Conservation (phyloP, 35 echinoderm and acorn worm species). For the Ptychodera flava region DNA sequence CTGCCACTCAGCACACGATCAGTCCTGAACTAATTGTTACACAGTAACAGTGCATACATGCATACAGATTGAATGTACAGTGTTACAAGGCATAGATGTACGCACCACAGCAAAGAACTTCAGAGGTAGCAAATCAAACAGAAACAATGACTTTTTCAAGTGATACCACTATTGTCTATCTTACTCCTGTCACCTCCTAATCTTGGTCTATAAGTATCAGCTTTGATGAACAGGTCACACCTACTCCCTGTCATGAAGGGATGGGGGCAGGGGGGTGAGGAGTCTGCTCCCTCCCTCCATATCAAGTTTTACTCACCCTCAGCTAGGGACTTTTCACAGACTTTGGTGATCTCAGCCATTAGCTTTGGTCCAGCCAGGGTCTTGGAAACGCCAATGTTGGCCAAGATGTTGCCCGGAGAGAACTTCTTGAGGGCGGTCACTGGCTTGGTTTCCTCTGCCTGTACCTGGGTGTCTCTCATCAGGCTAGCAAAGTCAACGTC, state of each 20-base stretch:
- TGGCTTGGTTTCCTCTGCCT: constrained; percentile 15
- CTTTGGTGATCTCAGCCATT: constrained; percentile 56
- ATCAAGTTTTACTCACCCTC: constrained; percentile 31
- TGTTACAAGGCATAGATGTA: too few relatives aligned
- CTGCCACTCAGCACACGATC: too few relatives aligned
- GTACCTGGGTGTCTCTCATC: constrained; percentile 33
- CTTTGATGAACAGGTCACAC: too few relatives aligned
- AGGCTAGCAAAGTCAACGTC: constrained; percentile 75
- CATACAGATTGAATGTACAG: too few relatives aligned
- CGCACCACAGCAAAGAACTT: too few relatives aligned
- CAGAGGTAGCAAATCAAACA: constrained; percentile 23
- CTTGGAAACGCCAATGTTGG: constrained; percentile 60
- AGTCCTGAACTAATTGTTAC: too few relatives aligned
- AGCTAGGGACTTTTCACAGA: constrained; percentile 59
- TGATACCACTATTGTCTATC: not conserved
- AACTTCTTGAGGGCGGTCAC: constrained; percentile 63
- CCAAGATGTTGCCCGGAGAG: constrained; percentile 67
- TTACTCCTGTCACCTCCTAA: too few relatives aligned
- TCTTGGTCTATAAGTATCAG: too few relatives aligned
- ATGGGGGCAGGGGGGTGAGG: not conserved
- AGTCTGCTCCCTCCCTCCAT: constrained; percentile 28
- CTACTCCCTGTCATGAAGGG: too few relatives aligned
- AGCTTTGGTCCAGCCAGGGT: constrained; percentile 72
- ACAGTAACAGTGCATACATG: too few relatives aligned
- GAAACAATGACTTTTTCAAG: not conserved